Base-by-base conservation (phyloP, 1,140 invertebrate genomes). In the Eurosta solidaginis region DNA sequence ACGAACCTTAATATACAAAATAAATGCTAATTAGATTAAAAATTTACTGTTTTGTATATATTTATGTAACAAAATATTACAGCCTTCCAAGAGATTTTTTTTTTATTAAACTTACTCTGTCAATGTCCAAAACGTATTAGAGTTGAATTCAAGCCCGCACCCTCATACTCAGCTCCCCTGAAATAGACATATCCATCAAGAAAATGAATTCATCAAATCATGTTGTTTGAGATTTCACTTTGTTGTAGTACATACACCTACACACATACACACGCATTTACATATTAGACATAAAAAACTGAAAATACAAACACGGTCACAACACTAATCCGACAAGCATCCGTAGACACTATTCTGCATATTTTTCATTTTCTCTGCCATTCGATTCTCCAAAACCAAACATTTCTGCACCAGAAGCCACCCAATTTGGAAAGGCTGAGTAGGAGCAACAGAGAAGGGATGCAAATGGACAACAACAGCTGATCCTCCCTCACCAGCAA, bases 341-440 rank as follows among this genome's bases (percentile, higher is more conserved):
- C 42, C 59, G 74, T 49, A 54, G 45, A 77, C 42, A 29, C n/a
- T 82, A 49, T 63, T 29, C 49, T 45, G 76, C 54, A 54, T 42
- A 63, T 77, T 76, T 73, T 83, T 80, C 80, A 80, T 78, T 84
- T 82, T 79, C 79, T 77, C 82, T 82, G 83, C 84, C 83, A 85
- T 83, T 82, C 83, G 83, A 82, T 83, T 77, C 54, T 74, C 82
- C 80, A 80, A 81, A 80, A 80, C 78, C 82, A 81, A 81, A 78
- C 80, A 79, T n/a, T 36, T 20, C 17, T 25, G 25, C 5, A n/a
- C 20, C 25, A 52, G 6, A n/a, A 4, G 6, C 10, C 49, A 4
- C n/a, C 45, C 49, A 14, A 22, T 52, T 52, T 52, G 49, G 20
- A 14, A 22, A n/a, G 22, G 25, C 3, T 52, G 49, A 22, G 25